Conservation (phyloP, 35 echinoderm and acorn worm genomes). For the Heliocidaris tuberculata region DNA sequence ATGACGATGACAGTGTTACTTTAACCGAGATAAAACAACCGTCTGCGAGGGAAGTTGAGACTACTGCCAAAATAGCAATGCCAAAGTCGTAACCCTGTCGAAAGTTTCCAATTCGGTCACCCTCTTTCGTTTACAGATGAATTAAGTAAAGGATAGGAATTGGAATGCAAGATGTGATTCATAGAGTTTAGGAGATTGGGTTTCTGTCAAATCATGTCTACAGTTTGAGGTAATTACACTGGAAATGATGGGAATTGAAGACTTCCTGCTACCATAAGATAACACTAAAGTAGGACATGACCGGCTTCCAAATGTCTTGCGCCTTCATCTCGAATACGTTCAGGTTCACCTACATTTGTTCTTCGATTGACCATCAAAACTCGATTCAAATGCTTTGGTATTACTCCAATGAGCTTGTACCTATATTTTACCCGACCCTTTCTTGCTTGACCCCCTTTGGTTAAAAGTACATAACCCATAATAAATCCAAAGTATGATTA, state of each 20-base stretch:
- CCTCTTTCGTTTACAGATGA: background rate
- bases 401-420: too few relatives aligned
- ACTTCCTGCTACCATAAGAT: background rate
- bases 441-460: too few relatives aligned
- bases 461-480: too few relatives aligned
- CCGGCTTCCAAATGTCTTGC: background rate
- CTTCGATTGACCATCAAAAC: background rate
- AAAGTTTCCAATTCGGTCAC: background rate
- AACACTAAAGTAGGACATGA: background rate
- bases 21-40: slow-evolving; percentile 13
- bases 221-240: background rate
- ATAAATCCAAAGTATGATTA: too few relatives aligned
- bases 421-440: too few relatives aligned
- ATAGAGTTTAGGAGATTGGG: background rate
- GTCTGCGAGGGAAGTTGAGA: slow-evolving; percentile 14
- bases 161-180: slow-evolving; percentile 18
- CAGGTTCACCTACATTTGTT: background rate
- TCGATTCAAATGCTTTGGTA: too few relatives aligned
- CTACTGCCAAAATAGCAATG: slow-evolving; percentile 22
- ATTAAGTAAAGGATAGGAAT: background rate
- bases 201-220: slow-evolving; percentile 38
- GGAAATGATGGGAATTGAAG: slow-evolving; percentile 33
- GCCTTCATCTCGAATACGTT: background rate
- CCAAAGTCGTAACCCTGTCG: background rate
- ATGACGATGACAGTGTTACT: slow-evolving; percentile 12